These are phyloP conservation scores for Arctopsyche grandis DNA, from an alignment of 1,140 invertebrate species.

Conservation along the genomic window DNA sequence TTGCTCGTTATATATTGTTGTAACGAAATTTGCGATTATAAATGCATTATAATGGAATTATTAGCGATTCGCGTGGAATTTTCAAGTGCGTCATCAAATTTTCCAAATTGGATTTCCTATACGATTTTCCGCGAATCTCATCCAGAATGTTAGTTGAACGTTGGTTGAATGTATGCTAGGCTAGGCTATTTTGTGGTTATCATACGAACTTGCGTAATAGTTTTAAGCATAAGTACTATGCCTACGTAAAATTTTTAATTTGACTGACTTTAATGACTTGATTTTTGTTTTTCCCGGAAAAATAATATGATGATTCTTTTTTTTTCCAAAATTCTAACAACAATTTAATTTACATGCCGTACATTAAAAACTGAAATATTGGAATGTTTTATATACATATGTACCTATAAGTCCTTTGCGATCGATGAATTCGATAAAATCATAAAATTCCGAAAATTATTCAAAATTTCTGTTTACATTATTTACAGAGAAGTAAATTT, in stretches of 20 bases:
- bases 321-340: background rate
- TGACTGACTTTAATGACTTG: background rate
- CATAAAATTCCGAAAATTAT: too few relatives aligned
- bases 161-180: background rate
- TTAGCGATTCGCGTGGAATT: background rate
- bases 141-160: background rate
- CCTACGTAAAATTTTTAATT: background rate
- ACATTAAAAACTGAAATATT: too few relatives aligned
- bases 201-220: background rate
- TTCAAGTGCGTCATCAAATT: background rate
- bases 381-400: too few relatives aligned
- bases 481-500: too few relatives aligned
- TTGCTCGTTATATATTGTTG: background rate
- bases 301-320: background rate
- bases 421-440: too few relatives aligned
- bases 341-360: background rate
- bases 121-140: background rate
- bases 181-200: background rate
- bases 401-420: too few relatives aligned
- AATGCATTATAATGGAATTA: background rate
- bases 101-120: background rate
- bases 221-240: too few relatives aligned
- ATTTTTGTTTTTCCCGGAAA: background rate
- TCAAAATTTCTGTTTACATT: too few relatives aligned
- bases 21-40: background rate